Percentiles rank a stretch among this genome's conserved stretches.
phyloP scores from a whole-genome alignment of 2,888 invertebrate species.

The Gnatocerus cornutus region DNA sequence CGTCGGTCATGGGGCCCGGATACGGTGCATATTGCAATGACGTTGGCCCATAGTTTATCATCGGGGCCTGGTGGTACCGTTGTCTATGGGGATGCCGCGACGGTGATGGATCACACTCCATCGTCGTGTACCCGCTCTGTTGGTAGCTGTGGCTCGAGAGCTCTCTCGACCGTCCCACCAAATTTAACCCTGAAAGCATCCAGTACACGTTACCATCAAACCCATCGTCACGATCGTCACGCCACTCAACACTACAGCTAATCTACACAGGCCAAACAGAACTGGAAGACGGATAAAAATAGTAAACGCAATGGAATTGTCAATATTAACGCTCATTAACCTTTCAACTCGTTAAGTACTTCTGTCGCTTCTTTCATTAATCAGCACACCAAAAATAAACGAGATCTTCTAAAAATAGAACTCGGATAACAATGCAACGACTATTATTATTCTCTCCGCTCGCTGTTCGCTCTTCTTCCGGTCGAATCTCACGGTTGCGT shows the following conservation, averaged over 20 bases:
- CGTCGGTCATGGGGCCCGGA: constrained; percentile 68
- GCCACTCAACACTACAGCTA: constrained; percentile 1
- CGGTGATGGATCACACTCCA: constrained; percentile 86
- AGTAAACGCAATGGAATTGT: constrained; percentile 7
- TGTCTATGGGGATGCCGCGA: constrained; percentile 65
- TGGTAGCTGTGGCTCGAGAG: constrained; percentile 64
- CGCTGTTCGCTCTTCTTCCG: neutral
- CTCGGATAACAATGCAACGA: constrained; percentile 30
- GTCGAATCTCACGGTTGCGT: constrained; percentile 11
- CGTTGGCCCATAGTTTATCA: constrained; percentile 70
- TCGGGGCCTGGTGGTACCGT: constrained; percentile 66
- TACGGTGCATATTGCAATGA: constrained; percentile 68
- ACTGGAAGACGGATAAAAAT: constrained; percentile 10
- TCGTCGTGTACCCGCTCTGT: constrained; percentile 71
- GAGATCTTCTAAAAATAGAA: constrained; percentile 30
- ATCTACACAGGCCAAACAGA: constrained; percentile 8
- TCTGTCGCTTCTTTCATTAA: constrained; percentile 31
- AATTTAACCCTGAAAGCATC: constrained; percentile 69
- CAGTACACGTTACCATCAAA: neutral
- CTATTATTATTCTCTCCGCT: constrained; percentile 22
- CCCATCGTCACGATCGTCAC: neutral
- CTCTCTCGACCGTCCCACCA: constrained; percentile 70
- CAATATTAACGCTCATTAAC: constrained; percentile 31
- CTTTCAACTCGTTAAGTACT: constrained; percentile 33
- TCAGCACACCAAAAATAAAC: constrained; percentile 29